These are phyloP conservation scores for Hydrozoanthus tunicans DNA, from an alignment of 64 coral and sea anemone species.

Conservation along the genomic window DNA sequence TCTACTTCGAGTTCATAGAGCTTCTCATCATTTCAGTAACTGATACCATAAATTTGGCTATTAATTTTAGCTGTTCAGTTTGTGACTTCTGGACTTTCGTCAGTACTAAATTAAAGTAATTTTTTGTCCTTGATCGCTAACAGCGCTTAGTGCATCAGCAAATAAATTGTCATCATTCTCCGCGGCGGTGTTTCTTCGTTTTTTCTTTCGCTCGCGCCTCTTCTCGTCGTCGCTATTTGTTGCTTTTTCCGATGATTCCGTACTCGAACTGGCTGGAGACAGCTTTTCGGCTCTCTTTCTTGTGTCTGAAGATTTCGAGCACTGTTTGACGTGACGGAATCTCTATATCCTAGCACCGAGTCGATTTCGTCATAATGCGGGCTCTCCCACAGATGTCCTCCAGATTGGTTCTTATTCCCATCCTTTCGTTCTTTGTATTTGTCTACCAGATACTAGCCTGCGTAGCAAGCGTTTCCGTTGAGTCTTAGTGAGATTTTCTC, in stretches of 20 bases:
- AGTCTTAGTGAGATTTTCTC: no score
- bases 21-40: constrained; percentile 48
- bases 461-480: no score
- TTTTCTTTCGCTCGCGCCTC: no score
- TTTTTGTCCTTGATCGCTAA: constrained; percentile 33
- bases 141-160: no score
- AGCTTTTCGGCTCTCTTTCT: not conserved
- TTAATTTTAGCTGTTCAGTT: constrained; percentile 31
- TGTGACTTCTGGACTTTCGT: constrained; percentile 45
- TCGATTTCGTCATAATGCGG: no score
- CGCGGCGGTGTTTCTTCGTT: not conserved
- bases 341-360: no score
- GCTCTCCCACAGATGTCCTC: no score
- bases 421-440: constrained; percentile 72
- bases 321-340: no score
- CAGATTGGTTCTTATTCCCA: constrained; percentile 63
- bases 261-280: not conserved
- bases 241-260: not conserved
- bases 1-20: no score
- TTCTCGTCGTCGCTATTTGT: not conserved
- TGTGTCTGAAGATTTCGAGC: not conserved
- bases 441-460: constrained; percentile 60
- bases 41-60: constrained; percentile 48
- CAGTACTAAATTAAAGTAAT: constrained; percentile 26
- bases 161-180: not conserved